A percentile compares a stretch with the other conserved stretches of the same genome.
Conservation (phyloP, 2,113 vertebrate species). For the Tauraco erythrolophus region DNA sequence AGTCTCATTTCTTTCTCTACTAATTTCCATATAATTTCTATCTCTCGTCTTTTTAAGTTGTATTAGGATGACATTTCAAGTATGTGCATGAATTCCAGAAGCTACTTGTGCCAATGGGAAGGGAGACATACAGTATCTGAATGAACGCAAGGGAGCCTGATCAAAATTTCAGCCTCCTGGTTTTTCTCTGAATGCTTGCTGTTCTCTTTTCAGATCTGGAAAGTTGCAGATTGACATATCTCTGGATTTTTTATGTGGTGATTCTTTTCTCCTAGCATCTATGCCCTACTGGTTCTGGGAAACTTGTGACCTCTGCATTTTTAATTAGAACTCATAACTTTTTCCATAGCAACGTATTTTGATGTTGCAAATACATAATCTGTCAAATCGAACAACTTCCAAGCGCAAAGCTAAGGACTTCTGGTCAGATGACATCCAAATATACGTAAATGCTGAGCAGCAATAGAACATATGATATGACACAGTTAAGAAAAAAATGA, state of each 20-base stretch:
- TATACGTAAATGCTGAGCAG: neutral
- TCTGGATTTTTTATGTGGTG: slow-evolving; percentile 63
- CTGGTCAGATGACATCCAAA: slow-evolving; percentile 35
- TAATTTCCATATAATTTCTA: neutral
- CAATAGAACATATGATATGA: neutral
- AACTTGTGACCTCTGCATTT: slow-evolving; percentile 83
- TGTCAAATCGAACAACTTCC: slow-evolving; percentile 66
- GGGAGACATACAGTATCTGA: neutral
- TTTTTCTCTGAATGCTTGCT: neutral
- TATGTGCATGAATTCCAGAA: neutral
- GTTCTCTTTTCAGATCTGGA: slow-evolving; percentile 72
- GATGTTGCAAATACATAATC: slow-evolving; percentile 74
- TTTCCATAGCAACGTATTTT: slow-evolving; percentile 80
- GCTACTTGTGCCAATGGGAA: neutral
- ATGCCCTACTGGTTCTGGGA: slow-evolving; percentile 81
- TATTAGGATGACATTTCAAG: neutral
- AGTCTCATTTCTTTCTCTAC: neutral
- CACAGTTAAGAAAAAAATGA: neutral
- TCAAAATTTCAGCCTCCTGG: neutral
- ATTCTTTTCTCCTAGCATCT: slow-evolving; percentile 77
- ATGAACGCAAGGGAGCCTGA: neutral
- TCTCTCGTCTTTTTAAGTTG: neutral
- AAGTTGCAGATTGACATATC: slow-evolving; percentile 67
- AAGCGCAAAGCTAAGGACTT: neutral
- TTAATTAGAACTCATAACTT: slow-evolving; percentile 82